Conservation (phyloP, 2,888 invertebrate species). For the Dryomyza anilis region DNA sequence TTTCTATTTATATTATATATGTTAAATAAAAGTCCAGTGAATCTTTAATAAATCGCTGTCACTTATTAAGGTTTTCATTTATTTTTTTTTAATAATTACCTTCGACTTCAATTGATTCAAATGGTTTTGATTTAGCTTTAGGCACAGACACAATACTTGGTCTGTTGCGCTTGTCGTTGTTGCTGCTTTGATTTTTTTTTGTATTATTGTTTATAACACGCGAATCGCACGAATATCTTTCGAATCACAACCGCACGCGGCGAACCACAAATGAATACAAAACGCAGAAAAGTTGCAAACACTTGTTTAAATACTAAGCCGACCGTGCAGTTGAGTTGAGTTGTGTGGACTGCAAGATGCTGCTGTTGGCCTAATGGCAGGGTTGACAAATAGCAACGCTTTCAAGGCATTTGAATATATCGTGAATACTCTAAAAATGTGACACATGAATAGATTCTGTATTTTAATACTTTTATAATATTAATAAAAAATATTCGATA, state of each 20-base stretch:
- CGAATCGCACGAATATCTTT: not conserved
- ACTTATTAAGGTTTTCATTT: too few relatives aligned
- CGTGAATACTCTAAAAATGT: too few relatives aligned
- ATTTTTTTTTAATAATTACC: too few relatives aligned
- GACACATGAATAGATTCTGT: too few relatives aligned
- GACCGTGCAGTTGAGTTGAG: not conserved
- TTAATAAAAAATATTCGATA: too few relatives aligned
- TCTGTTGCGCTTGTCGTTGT: not conserved
- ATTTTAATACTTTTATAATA: too few relatives aligned
- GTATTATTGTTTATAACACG: not conserved
- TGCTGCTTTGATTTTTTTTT: not conserved
- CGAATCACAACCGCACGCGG: conserved; percentile 1
- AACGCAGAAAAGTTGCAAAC: not conserved
- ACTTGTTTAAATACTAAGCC: conserved; percentile 8
- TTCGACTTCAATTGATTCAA: not conserved
- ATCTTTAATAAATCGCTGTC: too few relatives aligned
- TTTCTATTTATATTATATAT: too few relatives aligned
- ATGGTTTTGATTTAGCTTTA: not conserved
- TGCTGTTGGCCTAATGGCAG: not conserved
- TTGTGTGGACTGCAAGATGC: not conserved
- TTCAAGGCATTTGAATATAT: too few relatives aligned
- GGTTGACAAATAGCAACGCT: not conserved
- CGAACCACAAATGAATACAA: not conserved
- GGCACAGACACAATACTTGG: not conserved
- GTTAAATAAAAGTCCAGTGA: too few relatives aligned